Evolutionary conservation across 1,140 invertebrate genomes (phyloP).

Genomic region (Pogonus chalceus): DNA sequence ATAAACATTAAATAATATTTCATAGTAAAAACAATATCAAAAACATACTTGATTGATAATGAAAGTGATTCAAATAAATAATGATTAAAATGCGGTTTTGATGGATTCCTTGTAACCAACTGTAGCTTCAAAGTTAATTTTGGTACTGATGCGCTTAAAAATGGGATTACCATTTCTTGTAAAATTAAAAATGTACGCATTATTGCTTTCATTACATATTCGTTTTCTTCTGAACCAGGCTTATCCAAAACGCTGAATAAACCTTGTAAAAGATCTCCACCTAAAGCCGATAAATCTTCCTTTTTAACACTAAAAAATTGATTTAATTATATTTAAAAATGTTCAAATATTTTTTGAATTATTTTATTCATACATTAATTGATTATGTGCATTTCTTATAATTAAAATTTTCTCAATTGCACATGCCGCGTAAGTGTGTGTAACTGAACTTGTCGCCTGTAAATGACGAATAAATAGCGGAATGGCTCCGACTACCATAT

Average conservation of each 20-base stretch:
- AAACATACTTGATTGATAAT: constrained; percentile 63
- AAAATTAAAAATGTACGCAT: constrained; percentile 79
- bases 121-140: constrained; percentile 76
- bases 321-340: constrained; percentile 7
- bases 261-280: constrained; percentile 56
- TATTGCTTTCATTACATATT: constrained; percentile 95
- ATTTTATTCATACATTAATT: constrained; percentile 40
- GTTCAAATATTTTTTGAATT: not conserved
- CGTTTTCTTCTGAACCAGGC: constrained; percentile 79
- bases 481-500: constrained; percentile 61
- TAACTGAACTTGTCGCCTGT: constrained; percentile 65
- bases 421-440: constrained; percentile 90
- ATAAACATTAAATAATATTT: constrained; percentile 9
- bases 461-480: constrained; percentile 68
- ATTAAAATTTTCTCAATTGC: constrained; percentile 82
- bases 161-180: constrained; percentile 72
- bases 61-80: constrained; percentile 92
- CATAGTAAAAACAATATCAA: not conserved
- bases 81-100: constrained; percentile 94
- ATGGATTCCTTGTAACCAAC: constrained; percentile 87
- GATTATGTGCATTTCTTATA: constrained; percentile 48
- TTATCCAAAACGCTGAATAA: constrained; percentile 65
- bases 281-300: constrained; percentile 47
- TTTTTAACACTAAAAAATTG: constrained; percentile 46
- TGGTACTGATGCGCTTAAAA: constrained; percentile 65